These are phyloP conservation scores for Ciconia stormi DNA, from an alignment of 2,113 vertebrate species.

Conservation along the genomic window DNA sequence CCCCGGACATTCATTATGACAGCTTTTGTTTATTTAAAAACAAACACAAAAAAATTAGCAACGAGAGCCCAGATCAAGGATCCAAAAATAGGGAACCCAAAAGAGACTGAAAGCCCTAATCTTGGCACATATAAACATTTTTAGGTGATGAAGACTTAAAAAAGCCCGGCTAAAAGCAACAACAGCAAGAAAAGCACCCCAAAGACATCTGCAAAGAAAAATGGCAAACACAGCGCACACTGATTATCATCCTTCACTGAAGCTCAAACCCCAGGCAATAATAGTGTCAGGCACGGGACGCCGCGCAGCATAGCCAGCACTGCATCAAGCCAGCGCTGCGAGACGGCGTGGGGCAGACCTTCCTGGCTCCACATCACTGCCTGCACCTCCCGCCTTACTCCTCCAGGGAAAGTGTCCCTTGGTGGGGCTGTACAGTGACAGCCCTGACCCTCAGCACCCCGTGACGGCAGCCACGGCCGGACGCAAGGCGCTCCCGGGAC, in stretches of 20 bases:
- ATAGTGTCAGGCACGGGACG: neutral
- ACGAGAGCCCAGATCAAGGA: neutral
- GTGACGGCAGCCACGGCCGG: fast-evolving
- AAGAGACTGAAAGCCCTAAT: neutral
- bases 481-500: fast-evolving
- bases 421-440: neutral
- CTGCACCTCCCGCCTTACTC: fast-evolving
- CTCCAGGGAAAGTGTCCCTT: neutral
- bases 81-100: slow-evolving; percentile 18
- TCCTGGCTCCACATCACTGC: neutral
- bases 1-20: neutral
- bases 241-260: slow-evolving; percentile 16
- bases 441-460: neutral
- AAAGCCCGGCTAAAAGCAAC: neutral
- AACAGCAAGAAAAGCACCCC: neutral
- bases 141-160: neutral
- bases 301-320: neutral
- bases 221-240: neutral
- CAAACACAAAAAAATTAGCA: neutral
- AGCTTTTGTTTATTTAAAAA: slow-evolving; percentile 34
- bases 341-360: neutral
- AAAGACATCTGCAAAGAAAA: neutral
- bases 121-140: neutral
- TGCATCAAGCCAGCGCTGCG: neutral
- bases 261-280: neutral